Evolutionary conservation across 2,888 invertebrate genomes (phyloP), one percentile per base, ranked within the genome.

Genomic region (Trachelus iudaicus): DNA sequence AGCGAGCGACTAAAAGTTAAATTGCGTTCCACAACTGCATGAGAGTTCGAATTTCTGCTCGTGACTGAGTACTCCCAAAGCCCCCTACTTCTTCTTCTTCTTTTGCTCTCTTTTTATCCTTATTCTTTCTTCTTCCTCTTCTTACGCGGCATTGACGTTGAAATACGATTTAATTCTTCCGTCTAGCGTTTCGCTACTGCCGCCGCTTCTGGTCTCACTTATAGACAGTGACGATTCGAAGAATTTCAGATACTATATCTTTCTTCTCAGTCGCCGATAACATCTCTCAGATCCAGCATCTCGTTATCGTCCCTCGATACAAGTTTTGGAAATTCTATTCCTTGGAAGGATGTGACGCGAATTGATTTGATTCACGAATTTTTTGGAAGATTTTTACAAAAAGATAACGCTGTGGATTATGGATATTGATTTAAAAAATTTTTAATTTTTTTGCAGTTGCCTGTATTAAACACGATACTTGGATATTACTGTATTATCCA

Each of bases 111-210:
- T 34, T 81, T 79, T 73, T 81, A 79, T 80, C 69, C 85, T 71
- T 34, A 73, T 76, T 23, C 56, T 23, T 56, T 56, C 56, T 23
- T 56, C 56, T 40, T 81, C 79, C 73, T 82, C 79, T 80, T 73
- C 85, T 84, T 86, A 82, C 84, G 80, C 83, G 81, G 69, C 30
- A 86, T 87, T 87, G 88, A 87, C 88, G 87, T 87, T 89, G 87
- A 89, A 88, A 88, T 89, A 88, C 86, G 87, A 89, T 89, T 89
- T 88, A 89, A 89, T 89, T 89, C 88, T 87, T 87, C 85, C 84
- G 85, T 85, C 86, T 87, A 83, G 85, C 87, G 85, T 87, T 84
- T 85, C 34, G 80, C 83, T 84, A 78, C 79, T 56, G 23, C 1
- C 23, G 23, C 40, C 40, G 40, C 15, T 40, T 6, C 2, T 40